Evolutionary conservation across 2,888 invertebrate species (phyloP), one percentile per base, ranked within the genome.

Genomic region (Conchocele bisecta): DNA sequence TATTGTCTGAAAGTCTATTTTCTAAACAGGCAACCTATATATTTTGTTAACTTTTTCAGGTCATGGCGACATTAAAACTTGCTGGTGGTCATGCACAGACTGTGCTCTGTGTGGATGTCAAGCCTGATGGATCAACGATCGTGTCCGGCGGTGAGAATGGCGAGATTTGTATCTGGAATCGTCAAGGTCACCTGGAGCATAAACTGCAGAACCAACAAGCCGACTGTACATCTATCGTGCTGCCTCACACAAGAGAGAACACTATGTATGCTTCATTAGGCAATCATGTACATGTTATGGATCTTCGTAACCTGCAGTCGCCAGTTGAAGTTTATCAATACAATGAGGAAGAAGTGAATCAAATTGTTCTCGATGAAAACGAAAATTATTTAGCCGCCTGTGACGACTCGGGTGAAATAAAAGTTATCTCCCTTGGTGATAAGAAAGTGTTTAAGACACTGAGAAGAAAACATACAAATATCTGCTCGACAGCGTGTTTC

Each of bases 281-380:
- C 13, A 70, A 82, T 22, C 69, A 81, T 33, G 80, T 90, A 17
- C 76, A 83, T 7, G 54, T 81, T 9, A 85, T 84, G 58, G 87
- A 89, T 57, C 42, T 48, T 7, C 72, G 83, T 17, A 81, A 83
- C n/a, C 73, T 87, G 11, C 58, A 71, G 9, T 66, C 66, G 5
- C 83, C 86, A 0, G 35, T 86, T 9, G 81, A 82, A 53, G 67
- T 75, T 7, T 86, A 83, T 56, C 71, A 79, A 26, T 82, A 79
- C 31, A 89, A 89, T 57, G 85, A 86, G 44, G 90, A 90, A 15
- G 89, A 90, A 64, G 83, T 90, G 2, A 89, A 89, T 64, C 88
- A 89, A 64, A 79, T 90, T 31, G 81, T 74, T 7, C 35, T 89
- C 31, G 85, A 88, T 70, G 84, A 86, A 13, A 85, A 88, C 39